Conservation (phyloP, 2,888 invertebrate species). For the Polyommatus icarus region DNA sequence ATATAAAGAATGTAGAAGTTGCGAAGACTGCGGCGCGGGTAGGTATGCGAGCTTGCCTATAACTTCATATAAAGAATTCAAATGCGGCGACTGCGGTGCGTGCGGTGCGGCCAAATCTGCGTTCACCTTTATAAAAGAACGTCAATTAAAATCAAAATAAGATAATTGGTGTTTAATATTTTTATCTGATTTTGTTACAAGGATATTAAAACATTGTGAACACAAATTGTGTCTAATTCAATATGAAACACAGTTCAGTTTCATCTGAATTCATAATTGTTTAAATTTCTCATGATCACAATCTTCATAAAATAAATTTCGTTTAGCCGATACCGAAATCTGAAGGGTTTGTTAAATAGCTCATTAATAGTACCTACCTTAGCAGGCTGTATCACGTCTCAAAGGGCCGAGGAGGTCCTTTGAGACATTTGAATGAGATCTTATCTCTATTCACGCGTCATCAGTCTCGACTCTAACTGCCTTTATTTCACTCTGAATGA, state of each 20-base stretch:
- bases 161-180: too few relatives aligned
- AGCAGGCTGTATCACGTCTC: slow-evolving; percentile 27
- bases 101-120: too few relatives aligned
- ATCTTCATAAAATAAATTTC: neutral
- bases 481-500: slow-evolving; percentile 64
- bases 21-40: too few relatives aligned
- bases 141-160: too few relatives aligned
- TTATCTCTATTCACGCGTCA: slow-evolving; percentile 74
- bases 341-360: neutral
- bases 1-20: too few relatives aligned
- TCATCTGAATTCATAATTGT: neutral
- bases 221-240: too few relatives aligned
- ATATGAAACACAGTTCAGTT: neutral
- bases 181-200: too few relatives aligned
- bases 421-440: slow-evolving; percentile 68
- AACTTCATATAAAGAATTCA: too few relatives aligned
- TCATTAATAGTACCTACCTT: slow-evolving; percentile 16
- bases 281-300: neutral
- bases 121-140: too few relatives aligned
- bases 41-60: too few relatives aligned
- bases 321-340: neutral
- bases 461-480: slow-evolving; percentile 60
- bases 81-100: too few relatives aligned
- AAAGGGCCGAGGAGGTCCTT: slow-evolving; percentile 54
- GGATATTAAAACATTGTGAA: too few relatives aligned